These are phyloP conservation scores for Dryococelus australis DNA, from an alignment of 2,888 invertebrate species.

Conservation along the genomic window DNA sequence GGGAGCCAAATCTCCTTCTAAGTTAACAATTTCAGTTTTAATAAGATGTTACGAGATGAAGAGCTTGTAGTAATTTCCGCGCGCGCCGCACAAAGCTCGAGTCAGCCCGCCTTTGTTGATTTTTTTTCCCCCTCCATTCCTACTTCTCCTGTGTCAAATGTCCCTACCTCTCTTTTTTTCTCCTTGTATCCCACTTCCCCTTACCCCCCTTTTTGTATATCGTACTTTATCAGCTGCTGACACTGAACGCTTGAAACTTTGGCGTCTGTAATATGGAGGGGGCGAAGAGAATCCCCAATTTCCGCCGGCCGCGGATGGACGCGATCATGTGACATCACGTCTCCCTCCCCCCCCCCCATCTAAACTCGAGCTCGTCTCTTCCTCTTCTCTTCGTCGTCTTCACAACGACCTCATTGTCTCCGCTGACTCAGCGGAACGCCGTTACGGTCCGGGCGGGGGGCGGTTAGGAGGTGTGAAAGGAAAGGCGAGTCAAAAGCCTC, in stretches of 20 bases:
- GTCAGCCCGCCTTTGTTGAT: too few species aligned
- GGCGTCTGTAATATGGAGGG: neutral
- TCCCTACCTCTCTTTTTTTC: neutral
- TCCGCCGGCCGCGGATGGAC: neutral
- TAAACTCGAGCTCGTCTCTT: neutral
- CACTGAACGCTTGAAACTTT: neutral
- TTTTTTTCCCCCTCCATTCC: too few species aligned
- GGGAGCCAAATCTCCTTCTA: too few species aligned
- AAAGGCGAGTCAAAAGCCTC: neutral
- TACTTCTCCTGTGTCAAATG: too few species aligned
- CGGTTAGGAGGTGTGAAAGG: neutral
- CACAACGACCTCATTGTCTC: neutral
- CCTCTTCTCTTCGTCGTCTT: neutral
- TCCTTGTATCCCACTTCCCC: neutral
- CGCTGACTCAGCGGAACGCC: neutral
- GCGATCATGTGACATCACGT: conserved; percentile 16
- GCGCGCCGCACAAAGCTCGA: too few species aligned
- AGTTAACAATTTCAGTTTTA: too few species aligned
- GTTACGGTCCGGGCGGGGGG: neutral
- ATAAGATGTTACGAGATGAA: too few species aligned
- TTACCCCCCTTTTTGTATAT: neutral
- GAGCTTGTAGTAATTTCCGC: too few species aligned
- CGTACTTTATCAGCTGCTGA: neutral
- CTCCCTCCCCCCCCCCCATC: neutral
- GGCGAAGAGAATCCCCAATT: conserved; percentile 1